Percentiles rank a stretch among this genome's conserved stretches.
Conservation (phyloP, 2,888 invertebrate species). For the Idaea straminata region DNA sequence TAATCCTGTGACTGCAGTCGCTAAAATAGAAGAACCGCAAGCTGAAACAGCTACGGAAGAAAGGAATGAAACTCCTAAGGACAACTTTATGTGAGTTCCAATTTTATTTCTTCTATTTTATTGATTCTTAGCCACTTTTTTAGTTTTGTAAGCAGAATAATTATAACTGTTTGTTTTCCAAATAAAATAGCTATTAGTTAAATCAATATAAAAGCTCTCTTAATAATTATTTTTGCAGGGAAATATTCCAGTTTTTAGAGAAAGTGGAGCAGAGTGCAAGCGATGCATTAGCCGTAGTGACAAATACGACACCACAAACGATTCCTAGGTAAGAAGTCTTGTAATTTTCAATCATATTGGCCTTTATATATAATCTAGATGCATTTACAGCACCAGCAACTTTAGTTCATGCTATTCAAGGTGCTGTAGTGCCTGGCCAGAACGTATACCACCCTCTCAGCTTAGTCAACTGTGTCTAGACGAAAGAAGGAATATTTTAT, state of each 20-base stretch:
- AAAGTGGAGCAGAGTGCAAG: conserved; percentile 81
- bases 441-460: no score
- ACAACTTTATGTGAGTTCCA: conserved; percentile 67
- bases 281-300: conserved; percentile 69
- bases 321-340: conserved; percentile 60
- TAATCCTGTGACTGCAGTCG: conserved; percentile 54
- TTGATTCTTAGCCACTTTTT: not conserved
- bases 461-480: no score
- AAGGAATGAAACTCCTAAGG: conserved; percentile 51
- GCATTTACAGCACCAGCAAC: no score
- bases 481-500: no score
- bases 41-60: conserved; percentile 48
- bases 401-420: no score
- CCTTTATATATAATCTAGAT: no score
- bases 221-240: conserved; percentile 60
- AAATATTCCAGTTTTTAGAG: conserved; percentile 83
- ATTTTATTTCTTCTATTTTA: not conserved
- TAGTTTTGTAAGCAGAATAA: not conserved
- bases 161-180: no score
- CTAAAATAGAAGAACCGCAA: conserved; percentile 34
- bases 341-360: no score
- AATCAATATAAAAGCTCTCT: no score
- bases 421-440: no score
- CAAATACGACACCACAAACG: conserved; percentile 59
- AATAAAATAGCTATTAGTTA: no score